Evolutionary conservation across 2,888 invertebrate genomes (phyloP), one percentile per base, ranked within the genome.

Genomic region (Kryphioiulus occultus): DNA sequence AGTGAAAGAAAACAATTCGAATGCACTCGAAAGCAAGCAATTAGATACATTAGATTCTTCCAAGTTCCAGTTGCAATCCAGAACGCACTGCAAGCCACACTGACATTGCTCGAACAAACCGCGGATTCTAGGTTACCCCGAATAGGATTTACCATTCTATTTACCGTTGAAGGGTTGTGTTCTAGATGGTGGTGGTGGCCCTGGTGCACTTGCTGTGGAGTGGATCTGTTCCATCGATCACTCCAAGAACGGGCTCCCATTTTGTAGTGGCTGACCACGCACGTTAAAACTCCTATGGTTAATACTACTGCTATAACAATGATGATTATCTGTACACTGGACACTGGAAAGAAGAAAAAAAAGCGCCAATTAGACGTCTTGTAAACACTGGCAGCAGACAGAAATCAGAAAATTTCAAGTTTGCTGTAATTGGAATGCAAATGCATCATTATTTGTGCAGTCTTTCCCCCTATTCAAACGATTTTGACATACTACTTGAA

Each of bases 181-280:
- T 87, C 85, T 35, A 87, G 42, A 68, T 87, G 88, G 32, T 87
- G 87, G 42, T 87, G 87, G 83, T 87, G 85, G 82, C 82, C 30
- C 26, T 87, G 88, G 78, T 88, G 88, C 39, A 78, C 59, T 22
- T 82, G 87, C n/a, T 35, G 86, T n/a, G 87, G 53, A 44, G 53
- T 39, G 9, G 87, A 42, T 39, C 87, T 35, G 59, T 88, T 89
- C 87, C 90, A 88, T 86, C 90, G 87, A 85, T 90, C 89, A 88
- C 90, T 89, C 90, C 90, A 90, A 68, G 90, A 90, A 88, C 90
- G 89, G 86, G 90, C 90, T 88, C 90, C 90, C 90, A 90, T 90
- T 87, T 89, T 90, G 88, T 90, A 89, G 88, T 90, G 90, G 88
- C 89, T 89, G 88, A 90, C 89, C 86, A 90, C 89, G 88, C 89